Base-by-base conservation (phyloP, 2,888 invertebrate genomes). In the Xestia sexstrigata region DNA sequence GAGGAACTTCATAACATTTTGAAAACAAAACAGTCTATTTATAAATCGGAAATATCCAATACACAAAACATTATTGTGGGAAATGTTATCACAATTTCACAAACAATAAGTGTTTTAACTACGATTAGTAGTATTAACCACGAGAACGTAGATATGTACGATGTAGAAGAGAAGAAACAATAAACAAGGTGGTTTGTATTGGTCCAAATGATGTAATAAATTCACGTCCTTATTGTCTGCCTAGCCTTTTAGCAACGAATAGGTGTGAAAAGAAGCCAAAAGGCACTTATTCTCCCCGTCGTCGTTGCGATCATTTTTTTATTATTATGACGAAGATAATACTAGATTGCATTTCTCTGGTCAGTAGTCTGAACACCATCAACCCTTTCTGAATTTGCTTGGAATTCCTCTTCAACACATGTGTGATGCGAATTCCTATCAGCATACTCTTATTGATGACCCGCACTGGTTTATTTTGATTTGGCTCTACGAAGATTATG, bases 21-120 rank as follows among this genome's bases (percentile, higher is more conserved):
- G 47, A 62, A 79, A 68, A 80, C 42, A 74, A 68, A 74, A 68
- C 55, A 55, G 26, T 68, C 0, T 68, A 80, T 63, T 74, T 69
- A 58, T 68, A 68, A 68, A 75, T n/a, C 20, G 17, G 30, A 60
- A 39, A 73, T 17, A 49, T 74, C n/a, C 15, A 74, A 69, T 47
- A 23, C 3, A 68, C 42, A 39, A 8, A 52, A 80, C 42, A 80
- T 75, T 35, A 58, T 63, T 55, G 42, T 74, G 30, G 49, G 55
- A 26, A 55, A 66, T 74, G 47, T 55, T 67, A 79, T 67, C 20
- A 73, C n/a, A n/a, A n/a, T n/a, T n/a, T n/a, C n/a, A n/a, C n/a
- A n/a, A n/a, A n/a, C n/a, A n/a, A n/a, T n/a, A n/a, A n/a, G n/a
- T n/a, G n/a, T n/a, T n/a, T n/a, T n/a, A n/a, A n/a, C n/a, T n/a